Percentiles rank a stretch among this genome's conserved stretches.
Evolutionary conservation across 2,888 invertebrate species (phyloP).

Genomic region (Platycnemis pennipes): DNA sequence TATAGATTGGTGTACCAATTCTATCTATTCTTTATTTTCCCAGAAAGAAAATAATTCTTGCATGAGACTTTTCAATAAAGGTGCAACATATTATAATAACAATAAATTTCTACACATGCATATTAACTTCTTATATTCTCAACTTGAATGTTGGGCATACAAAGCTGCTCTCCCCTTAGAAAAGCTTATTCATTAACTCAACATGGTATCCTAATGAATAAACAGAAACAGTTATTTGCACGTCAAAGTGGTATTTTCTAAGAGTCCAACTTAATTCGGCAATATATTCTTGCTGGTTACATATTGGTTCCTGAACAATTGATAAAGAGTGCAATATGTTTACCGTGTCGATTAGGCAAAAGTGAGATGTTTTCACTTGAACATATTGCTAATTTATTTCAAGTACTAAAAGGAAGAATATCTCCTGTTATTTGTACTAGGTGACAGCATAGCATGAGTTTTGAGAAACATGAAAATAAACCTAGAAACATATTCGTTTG

Average conservation of each 20-base stretch:
- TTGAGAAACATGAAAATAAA: neutral
- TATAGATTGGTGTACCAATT: slow-evolving; percentile 63
- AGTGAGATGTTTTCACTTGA: neutral
- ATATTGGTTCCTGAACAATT: neutral
- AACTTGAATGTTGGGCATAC: neutral
- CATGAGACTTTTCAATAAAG: slow-evolving; percentile 65
- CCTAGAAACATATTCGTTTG: neutral
- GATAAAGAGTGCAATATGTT: neutral
- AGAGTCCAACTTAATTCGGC: neutral
- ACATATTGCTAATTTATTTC: neutral
- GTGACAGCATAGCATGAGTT: neutral
- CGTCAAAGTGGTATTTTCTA: neutral
- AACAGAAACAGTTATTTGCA: neutral
- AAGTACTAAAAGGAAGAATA: neutral
- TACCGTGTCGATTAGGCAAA: neutral
- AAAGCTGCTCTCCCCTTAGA: neutral
- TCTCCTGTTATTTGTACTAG: neutral
- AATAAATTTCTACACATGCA: slow-evolving; percentile 65
- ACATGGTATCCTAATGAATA: neutral
- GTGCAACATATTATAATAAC: slow-evolving; percentile 61
- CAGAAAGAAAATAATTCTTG: slow-evolving; percentile 34
- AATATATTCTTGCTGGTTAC: neutral
- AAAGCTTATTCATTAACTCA: neutral
- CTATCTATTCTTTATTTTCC: slow-evolving; percentile 58
- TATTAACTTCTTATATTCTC: slow-evolving; percentile 40